Percentiles rank a stretch among this genome's conserved stretches.
Conservation (phyloP, 2,797 vertebrate genomes). For the Brachymystax lenok region DNA sequence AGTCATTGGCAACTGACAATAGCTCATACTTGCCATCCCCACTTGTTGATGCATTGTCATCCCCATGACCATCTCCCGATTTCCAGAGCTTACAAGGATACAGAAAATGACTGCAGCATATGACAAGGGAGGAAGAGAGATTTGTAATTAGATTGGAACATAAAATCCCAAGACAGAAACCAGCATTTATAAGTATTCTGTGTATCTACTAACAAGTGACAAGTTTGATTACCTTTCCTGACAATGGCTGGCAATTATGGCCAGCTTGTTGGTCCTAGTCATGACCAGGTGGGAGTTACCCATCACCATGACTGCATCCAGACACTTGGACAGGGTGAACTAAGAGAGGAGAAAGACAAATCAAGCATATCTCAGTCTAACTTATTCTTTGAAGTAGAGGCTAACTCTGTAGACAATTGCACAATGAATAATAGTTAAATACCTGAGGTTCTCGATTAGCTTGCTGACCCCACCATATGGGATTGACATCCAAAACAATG, state of each 20-base stretch:
- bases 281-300: slow-evolving; percentile 92
- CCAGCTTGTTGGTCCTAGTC: slow-evolving; percentile 88
- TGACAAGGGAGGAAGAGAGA: slow-evolving; percentile 1
- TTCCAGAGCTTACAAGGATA: slow-evolving; percentile 87
- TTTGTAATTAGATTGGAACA: background rate
- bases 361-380: background rate
- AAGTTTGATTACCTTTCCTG: slow-evolving; percentile 86
- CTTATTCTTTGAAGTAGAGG: background rate
- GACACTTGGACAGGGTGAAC: slow-evolving; percentile 92
- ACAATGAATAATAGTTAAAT: slow-evolving; percentile 13
- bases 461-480: slow-evolving; percentile 97
- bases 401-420: background rate
- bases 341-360: slow-evolving; percentile 43
- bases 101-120: slow-evolving; percentile 83
- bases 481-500: slow-evolving; percentile 90
- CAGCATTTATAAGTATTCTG: background rate
- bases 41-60: slow-evolving; percentile 75
- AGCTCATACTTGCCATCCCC: slow-evolving; percentile 96
- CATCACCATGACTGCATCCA: slow-evolving; percentile 91
- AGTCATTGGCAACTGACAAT: slow-evolving; percentile 86
- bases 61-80: slow-evolving; percentile 70
- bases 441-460: slow-evolving; percentile 85
- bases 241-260: slow-evolving; percentile 92
- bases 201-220: background rate
- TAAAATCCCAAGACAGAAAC: background rate